Conservation (phyloP, 2,797 vertebrate genomes). For the Furcifer pardalis region DNA sequence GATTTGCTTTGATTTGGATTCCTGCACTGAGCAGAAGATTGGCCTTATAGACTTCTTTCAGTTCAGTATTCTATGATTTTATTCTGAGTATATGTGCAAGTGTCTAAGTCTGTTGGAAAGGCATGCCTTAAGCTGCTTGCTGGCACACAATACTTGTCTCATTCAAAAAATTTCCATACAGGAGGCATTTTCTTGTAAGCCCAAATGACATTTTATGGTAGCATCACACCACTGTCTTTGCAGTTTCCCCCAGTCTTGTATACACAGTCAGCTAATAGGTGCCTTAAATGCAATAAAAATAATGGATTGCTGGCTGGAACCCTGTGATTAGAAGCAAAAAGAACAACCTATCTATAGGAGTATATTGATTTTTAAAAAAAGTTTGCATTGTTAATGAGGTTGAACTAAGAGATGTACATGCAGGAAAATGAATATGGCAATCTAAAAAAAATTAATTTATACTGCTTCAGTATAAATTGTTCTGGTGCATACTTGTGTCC, state of each 20-base stretch:
- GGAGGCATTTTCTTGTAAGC: conserved; percentile 38
- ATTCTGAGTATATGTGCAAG: neutral
- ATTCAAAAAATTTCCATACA: conserved; percentile 51
- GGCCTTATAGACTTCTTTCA: no score
- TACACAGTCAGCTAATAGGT: conserved; percentile 30
- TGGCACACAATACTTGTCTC: conserved; percentile 41
- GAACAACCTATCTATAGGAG: conserved; percentile 27
- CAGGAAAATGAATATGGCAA: neutral
- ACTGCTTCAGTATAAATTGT: neutral
- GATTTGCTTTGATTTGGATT: no score
- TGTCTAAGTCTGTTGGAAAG: conserved; percentile 26
- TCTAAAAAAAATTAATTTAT: conserved; percentile 31
- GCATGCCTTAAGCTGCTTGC: conserved; percentile 45
- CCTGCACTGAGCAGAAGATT: no score
- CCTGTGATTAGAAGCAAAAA: conserved; percentile 29
- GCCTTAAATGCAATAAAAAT: conserved; percentile 51
- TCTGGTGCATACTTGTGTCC: neutral
- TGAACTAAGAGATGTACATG: conserved; percentile 13
- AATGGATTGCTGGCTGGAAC: conserved; percentile 52
- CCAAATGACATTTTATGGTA: conserved; percentile 18
- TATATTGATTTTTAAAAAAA: neutral
- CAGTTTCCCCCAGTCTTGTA: conserved; percentile 27
- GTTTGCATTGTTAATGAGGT: neutral
- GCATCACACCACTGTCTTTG: conserved; percentile 26
- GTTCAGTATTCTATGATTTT: no score